phyloP scores from a whole-genome alignment of 2,113 vertebrate genomes.

The Origma solitaria region DNA sequence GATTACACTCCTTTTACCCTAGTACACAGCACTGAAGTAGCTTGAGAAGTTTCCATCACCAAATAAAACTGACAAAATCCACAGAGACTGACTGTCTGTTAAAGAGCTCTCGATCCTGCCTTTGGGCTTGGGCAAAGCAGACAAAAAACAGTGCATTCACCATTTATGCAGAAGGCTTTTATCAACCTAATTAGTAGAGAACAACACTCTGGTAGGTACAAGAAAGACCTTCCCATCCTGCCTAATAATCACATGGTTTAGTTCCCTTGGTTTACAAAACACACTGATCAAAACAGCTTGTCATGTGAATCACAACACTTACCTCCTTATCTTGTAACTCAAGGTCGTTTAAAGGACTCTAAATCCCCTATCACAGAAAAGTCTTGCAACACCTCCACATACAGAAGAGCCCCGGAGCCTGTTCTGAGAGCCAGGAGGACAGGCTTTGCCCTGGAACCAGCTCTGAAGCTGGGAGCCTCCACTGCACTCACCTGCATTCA shows the following conservation, averaged over 20 bases:
- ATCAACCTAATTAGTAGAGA: background rate
- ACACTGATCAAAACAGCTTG: background rate
- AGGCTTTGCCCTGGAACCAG: background rate
- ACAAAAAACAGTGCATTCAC: background rate
- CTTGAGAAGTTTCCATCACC: background rate
- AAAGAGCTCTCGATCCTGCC: background rate
- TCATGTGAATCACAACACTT: background rate
- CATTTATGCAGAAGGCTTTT: background rate
- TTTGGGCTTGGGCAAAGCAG: background rate
- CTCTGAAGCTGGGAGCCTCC: background rate
- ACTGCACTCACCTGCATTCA: background rate
- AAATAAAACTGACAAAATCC: slow-evolving; percentile 10
- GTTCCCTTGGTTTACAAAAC: background rate
- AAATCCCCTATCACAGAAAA: background rate
- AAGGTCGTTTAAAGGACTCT: background rate
- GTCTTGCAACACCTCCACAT: background rate
- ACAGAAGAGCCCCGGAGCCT: background rate
- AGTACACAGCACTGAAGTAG: background rate
- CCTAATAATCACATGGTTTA: background rate
- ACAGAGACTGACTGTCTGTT: background rate
- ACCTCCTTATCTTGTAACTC: background rate
- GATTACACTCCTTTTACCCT: background rate
- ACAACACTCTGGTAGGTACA: background rate
- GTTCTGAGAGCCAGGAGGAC: background rate
- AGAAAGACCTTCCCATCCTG: background rate